These are phyloP conservation scores for Ptychochromis oligacanthus DNA, from an alignment of 2,113 vertebrate species.

Conservation along the genomic window DNA sequence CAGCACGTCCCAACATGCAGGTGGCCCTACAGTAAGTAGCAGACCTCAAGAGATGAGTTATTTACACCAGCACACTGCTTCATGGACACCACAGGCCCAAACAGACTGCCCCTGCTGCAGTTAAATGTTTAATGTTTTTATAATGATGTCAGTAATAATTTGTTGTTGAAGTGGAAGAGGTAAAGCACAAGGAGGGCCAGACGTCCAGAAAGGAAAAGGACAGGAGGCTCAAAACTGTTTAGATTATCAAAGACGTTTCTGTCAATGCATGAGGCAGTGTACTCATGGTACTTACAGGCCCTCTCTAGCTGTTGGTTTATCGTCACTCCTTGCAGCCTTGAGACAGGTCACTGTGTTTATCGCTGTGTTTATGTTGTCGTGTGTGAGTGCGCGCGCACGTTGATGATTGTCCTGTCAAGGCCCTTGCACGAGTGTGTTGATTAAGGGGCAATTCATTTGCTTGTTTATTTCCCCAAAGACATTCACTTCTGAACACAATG, in stretches of 20 bases:
- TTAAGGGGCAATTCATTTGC: constrained; percentile 37
- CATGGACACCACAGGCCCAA: constrained; percentile 1
- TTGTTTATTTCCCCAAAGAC: constrained; percentile 48
- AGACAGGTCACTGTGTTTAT: constrained; percentile 9
- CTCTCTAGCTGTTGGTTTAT: constrained; percentile 25
- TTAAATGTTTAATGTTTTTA: constrained; percentile 38
- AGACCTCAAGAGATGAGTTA: constrained; percentile 44
- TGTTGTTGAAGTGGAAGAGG: not conserved
- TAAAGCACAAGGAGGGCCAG: not conserved
- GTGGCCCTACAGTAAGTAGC: constrained; percentile 31
- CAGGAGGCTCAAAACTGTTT: not conserved
- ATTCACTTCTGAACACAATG: not conserved
- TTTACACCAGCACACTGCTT: constrained; percentile 46
- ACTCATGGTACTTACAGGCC: not conserved
- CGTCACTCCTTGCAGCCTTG: not conserved
- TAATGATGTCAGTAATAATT: constrained; percentile 18
- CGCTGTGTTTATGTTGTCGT: not conserved
- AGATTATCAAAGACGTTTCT: not conserved
- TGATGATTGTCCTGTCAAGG: not conserved
- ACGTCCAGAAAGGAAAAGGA: not conserved
- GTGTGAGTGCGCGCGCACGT: not conserved
- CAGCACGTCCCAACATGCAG: constrained; percentile 45
- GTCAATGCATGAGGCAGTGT: not conserved
- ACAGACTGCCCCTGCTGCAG: constrained; percentile 21
- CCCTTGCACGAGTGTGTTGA: not conserved